Evolutionary conservation across 2,113 vertebrate genomes (phyloP).

Genomic region (Lagopus muta): DNA sequence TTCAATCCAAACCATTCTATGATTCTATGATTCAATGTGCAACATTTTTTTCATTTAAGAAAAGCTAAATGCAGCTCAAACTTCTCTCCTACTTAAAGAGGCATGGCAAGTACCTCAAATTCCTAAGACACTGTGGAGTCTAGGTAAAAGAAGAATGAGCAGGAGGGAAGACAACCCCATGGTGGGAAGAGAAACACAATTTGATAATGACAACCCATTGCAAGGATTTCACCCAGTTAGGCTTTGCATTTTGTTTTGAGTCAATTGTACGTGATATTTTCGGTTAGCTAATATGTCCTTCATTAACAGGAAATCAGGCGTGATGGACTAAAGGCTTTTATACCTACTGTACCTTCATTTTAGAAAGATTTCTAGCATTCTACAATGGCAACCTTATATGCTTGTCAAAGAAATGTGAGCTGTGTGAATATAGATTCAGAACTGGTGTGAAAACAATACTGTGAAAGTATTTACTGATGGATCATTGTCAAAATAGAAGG

Average conservation of each 20-base stretch:
- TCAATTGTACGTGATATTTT: not conserved
- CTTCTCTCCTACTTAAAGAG: not conserved
- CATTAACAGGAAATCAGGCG: not conserved
- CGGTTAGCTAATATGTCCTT: not conserved
- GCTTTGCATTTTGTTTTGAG: not conserved
- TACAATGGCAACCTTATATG: not conserved
- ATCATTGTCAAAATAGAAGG: not conserved
- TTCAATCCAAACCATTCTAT: no score
- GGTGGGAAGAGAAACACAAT: not conserved
- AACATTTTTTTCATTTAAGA: not conserved
- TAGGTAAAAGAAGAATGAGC: not conserved
- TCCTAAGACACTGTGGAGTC: not conserved
- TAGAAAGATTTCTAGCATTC: not conserved
- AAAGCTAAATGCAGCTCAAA: not conserved
- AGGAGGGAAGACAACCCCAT: not conserved
- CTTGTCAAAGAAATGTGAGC: not conserved
- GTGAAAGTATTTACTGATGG: not conserved
- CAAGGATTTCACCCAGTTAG: not conserved
- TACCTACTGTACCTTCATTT: not conserved
- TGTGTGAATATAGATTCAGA: not conserved
- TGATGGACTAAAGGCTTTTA: no score
- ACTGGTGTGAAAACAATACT: not conserved
- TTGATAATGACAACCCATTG: not conserved
- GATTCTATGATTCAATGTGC: no score
- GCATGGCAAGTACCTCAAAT: not conserved